phyloP scores from a whole-genome alignment of 1,140 invertebrate species.

The Bombus waltoni region DNA sequence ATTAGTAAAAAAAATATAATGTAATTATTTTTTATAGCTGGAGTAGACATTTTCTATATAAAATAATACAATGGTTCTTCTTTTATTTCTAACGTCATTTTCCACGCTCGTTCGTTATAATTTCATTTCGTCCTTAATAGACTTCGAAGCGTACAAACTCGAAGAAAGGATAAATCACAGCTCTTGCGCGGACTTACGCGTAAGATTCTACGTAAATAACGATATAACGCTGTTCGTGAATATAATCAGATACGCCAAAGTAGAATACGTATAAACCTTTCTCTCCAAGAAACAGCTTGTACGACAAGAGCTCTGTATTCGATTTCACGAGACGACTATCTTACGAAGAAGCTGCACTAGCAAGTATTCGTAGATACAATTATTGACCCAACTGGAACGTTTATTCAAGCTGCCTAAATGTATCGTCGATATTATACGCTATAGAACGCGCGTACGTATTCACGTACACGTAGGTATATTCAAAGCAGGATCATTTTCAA shows the following conservation, averaged over 20 bases:
- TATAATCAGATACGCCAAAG: neutral
- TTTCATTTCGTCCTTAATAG: neutral
- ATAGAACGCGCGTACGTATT: neutral
- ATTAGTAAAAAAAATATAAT: no score
- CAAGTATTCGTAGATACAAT: neutral
- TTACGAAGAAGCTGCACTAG: neutral
- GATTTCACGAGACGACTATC: neutral
- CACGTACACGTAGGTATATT: conserved; percentile 3
- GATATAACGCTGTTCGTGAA: neutral
- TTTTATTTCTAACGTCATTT: neutral
- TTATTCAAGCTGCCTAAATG: neutral
- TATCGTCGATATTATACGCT: neutral
- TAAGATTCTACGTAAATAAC: neutral
- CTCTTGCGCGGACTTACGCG: no score
- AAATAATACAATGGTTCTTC: neutral
- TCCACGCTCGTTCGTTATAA: rapidly evolving
- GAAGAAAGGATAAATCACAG: neutral
- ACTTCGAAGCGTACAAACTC: neutral
- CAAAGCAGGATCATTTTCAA: conserved; percentile 41
- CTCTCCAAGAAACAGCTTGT: neutral
- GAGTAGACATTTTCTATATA: no score
- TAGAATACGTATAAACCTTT: neutral
- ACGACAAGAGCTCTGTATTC: no score
- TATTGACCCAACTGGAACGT: neutral
- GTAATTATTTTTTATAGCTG: no score